A percentile compares a stretch with the other conserved stretches of the same genome.
These are phyloP conservation scores for Streptopelia turtur DNA, from an alignment of 2,797 vertebrate species.

Conservation along the genomic window DNA sequence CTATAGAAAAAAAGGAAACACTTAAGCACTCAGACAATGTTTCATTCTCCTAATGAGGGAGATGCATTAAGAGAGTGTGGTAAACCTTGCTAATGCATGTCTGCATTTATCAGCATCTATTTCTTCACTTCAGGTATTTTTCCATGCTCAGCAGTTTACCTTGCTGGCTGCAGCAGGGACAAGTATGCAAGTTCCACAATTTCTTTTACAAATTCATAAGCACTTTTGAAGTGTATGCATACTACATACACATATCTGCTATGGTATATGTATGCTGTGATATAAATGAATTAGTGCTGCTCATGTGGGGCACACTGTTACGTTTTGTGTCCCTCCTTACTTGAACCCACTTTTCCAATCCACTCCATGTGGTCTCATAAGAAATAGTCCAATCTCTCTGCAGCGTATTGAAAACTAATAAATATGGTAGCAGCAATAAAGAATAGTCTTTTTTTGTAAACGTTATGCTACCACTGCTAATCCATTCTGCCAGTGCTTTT, in stretches of 20 bases:
- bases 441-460: not conserved
- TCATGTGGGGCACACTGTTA: not conserved
- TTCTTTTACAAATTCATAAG: not conserved
- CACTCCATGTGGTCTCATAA: not conserved
- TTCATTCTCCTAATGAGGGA: not conserved
- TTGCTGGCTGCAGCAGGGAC: not conserved
- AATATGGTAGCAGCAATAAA: not conserved
- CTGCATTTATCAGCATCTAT: not conserved
- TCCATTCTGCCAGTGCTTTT: not conserved
- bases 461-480: not conserved
- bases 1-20: not conserved
- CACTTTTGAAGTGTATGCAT: not conserved
- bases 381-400: not conserved
- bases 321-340: not conserved
- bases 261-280: not conserved
- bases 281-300: not conserved
- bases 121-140: not conserved
- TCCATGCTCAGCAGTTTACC: not conserved
- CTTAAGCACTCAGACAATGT: not conserved
- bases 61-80: not conserved
- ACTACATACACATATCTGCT: not conserved
- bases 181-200: not conserved
- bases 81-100: not conserved
- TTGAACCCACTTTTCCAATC: not conserved
- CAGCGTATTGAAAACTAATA: not conserved